phyloP scores from a whole-genome alignment of 2,797 vertebrate genomes.

The Crenichthys baileyi region DNA sequence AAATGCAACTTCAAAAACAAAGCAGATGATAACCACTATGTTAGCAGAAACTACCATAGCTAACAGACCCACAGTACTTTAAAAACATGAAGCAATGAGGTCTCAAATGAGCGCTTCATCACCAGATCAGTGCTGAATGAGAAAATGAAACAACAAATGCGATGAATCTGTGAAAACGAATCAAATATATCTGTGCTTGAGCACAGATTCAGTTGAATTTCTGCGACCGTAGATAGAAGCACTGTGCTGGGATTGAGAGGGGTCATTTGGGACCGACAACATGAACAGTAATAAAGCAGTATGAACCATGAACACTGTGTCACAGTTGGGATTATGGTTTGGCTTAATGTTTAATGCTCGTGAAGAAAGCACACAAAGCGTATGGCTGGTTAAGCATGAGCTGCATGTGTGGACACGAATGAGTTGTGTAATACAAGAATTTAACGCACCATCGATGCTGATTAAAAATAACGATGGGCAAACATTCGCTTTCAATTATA shows the following conservation, averaged over 20 bases:
- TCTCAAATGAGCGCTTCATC: conserved; percentile 63
- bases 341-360: conserved; percentile 55
- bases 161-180: background rate
- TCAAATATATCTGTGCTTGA: background rate
- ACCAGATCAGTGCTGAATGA: background rate
- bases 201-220: background rate
- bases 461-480: background rate
- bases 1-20: conserved; percentile 50
- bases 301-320: conserved; percentile 50
- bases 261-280: conserved; percentile 59
- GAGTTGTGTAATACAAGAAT: background rate
- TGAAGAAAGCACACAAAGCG: conserved; percentile 59
- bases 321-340: conserved; percentile 41
- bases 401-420: conserved; percentile 15
- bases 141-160: background rate
- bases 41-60: conserved; percentile 50
- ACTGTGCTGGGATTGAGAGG: conserved; percentile 10
- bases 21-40: conserved; percentile 59
- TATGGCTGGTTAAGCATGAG: conserved; percentile 63
- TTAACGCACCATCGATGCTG: background rate
- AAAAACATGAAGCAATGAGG: conserved; percentile 33
- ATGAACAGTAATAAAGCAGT: conserved; percentile 61
- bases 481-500: background rate
- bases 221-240: background rate
- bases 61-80: conserved; percentile 54